Evolutionary conservation across 2,113 vertebrate species (phyloP).

Genomic region (Lophochroa leadbeateri): DNA sequence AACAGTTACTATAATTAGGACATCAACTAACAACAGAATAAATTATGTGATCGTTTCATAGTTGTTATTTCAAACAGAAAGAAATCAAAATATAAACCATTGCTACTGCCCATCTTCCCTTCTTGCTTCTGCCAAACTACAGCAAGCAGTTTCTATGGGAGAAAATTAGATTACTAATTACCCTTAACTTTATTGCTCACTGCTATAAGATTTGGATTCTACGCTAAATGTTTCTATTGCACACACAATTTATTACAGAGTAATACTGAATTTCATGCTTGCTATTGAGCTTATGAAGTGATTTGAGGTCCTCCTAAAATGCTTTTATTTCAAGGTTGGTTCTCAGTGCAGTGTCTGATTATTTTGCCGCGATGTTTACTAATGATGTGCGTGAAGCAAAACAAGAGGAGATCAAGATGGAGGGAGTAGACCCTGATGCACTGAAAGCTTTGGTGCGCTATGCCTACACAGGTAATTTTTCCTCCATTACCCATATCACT

Average conservation of each 20-base stretch:
- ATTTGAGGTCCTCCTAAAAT: neutral
- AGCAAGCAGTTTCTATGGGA: neutral
- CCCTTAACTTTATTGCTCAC: neutral
- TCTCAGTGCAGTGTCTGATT: slow-evolving; percentile 93
- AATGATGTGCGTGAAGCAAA: slow-evolving; percentile 93
- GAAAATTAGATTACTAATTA: neutral
- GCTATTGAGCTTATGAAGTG: neutral
- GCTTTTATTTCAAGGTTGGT: slow-evolving; percentile 82
- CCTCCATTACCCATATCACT: neutral
- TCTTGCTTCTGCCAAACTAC: neutral
- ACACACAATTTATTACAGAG: neutral
- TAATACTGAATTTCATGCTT: neutral
- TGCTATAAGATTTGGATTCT: neutral
- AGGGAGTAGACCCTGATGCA: slow-evolving; percentile 92
- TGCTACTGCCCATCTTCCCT: neutral
- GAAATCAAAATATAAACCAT: neutral
- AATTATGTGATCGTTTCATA: rapidly evolving
- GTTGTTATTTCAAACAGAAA: neutral
- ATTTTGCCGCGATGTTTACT: slow-evolving; percentile 99
- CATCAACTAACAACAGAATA: neutral
- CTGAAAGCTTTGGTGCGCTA: slow-evolving; percentile 92
- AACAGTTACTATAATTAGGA: neutral
- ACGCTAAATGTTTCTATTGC: neutral
- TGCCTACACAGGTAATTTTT: slow-evolving; percentile 90
- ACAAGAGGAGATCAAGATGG: slow-evolving; percentile 97